Conservation (phyloP, 2,797 vertebrate species). For the Anolis apletophallus region DNA sequence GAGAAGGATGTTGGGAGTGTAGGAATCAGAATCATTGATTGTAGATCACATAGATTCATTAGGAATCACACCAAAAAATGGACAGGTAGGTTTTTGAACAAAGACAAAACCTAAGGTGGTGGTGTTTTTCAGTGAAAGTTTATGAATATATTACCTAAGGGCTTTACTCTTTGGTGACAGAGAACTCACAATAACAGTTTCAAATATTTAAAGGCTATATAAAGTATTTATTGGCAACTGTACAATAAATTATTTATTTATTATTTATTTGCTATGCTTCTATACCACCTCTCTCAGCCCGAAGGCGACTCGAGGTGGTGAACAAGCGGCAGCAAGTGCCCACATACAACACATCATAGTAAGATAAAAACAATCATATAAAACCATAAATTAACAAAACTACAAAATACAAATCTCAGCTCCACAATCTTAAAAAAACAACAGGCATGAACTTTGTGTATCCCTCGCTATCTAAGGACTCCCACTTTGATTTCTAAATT, state of each 20-base stretch:
- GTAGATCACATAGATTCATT: background rate
- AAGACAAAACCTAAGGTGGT: background rate
- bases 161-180: background rate
- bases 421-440: no score
- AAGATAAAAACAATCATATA: no score
- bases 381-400: no score
- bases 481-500: background rate
- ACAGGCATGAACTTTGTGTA: background rate
- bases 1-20: no score
- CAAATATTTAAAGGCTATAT: conserved; percentile 11
- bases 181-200: background rate
- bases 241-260: no score
- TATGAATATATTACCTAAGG: background rate
- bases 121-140: background rate
- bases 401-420: no score
- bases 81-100: background rate
- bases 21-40: background rate
- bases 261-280: no score
- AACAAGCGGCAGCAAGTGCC: no score
- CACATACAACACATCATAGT: no score
- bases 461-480: background rate
- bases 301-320: no score
- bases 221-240: conserved; percentile 8
- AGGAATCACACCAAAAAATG: background rate
- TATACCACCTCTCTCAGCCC: no score